Conservation (phyloP, 2,797 vertebrate species). For the Malacoctenus gilli region DNA sequence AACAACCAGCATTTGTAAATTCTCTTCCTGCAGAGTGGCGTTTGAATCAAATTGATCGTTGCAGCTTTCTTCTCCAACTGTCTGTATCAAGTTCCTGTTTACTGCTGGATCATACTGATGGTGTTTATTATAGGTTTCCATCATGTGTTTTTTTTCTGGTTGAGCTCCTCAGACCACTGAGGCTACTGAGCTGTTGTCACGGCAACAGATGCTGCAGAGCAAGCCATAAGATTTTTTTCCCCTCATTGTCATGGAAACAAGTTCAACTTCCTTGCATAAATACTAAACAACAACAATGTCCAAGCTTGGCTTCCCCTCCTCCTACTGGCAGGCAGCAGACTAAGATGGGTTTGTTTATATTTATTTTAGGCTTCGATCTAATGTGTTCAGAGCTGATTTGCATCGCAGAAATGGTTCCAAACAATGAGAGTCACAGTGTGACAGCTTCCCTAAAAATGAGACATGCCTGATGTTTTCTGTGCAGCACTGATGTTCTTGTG, state of each 20-base stretch:
- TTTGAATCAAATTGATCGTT: conserved; percentile 2
- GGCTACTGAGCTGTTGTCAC: conserved; percentile 64
- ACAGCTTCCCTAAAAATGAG: too few species aligned
- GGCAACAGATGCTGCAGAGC: conserved; percentile 72
- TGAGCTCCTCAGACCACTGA: conserved; percentile 40
- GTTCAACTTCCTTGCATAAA: conserved; percentile 42
- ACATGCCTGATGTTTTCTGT: background rate
- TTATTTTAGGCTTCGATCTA: too few species aligned
- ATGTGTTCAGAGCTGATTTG: too few species aligned
- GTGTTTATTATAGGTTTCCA: conserved; percentile 41
- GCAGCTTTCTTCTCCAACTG: conserved; percentile 2
- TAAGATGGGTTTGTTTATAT: background rate
- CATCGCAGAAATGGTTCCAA: too few species aligned
- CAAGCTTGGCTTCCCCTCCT: conserved; percentile 9
- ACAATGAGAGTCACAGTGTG: too few species aligned
- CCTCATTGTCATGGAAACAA: conserved; percentile 71
- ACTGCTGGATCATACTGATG: conserved; percentile 3
- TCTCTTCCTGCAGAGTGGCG: background rate
- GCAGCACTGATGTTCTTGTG: background rate
- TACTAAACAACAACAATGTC: conserved; percentile 50
- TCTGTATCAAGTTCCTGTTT: conserved; percentile 4
- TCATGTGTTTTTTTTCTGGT: conserved; percentile 36
- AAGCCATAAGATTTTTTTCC: conserved; percentile 46
- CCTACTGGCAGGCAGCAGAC: background rate
- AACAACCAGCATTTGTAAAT: conserved; percentile 16